Conservation (phyloP, 2,797 vertebrate species). For the Yasuhikotakia modesta region DNA sequence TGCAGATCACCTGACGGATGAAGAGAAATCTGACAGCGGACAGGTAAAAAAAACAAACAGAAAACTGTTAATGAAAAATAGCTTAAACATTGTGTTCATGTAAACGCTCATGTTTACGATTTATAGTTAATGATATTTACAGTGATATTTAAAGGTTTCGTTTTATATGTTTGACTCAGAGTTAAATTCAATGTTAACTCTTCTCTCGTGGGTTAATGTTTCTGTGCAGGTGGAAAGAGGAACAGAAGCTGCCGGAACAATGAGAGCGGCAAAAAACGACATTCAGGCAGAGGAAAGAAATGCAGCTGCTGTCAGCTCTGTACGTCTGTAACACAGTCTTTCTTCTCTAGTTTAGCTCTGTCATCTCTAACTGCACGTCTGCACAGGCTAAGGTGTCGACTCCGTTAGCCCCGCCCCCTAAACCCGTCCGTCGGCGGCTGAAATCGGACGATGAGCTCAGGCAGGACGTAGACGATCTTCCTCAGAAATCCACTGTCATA, state of each 20-base stretch:
- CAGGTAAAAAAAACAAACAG: too few species aligned
- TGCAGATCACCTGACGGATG: conserved; percentile 83
- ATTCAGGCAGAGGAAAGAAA: conserved; percentile 88
- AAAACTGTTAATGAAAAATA: too few species aligned
- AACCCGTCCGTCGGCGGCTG: conserved; percentile 93
- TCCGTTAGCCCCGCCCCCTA: conserved; percentile 93
- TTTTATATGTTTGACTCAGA: too few species aligned
- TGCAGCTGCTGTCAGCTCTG: conserved; percentile 81
- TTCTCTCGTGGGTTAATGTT: too few species aligned
- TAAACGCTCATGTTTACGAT: too few species aligned
- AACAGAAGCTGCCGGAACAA: conserved; percentile 81
- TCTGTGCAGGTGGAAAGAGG: conserved; percentile 89
- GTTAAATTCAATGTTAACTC: too few species aligned
- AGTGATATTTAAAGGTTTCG: too few species aligned
- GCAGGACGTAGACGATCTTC: conserved; percentile 90
- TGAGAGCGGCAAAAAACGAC: conserved; percentile 89
- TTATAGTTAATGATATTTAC: too few species aligned
- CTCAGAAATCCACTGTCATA: conserved; percentile 88
- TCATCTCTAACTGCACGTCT: not conserved
- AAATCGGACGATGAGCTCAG: conserved; percentile 97
- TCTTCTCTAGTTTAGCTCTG: not conserved
- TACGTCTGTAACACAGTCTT: conserved; percentile 67
- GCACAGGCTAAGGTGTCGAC: conserved; percentile 86
- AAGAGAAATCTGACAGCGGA: conserved; percentile 84
- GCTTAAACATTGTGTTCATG: too few species aligned